phyloP scores from a whole-genome alignment of 2,797 vertebrate species.

The Protosalanx chinensis region DNA sequence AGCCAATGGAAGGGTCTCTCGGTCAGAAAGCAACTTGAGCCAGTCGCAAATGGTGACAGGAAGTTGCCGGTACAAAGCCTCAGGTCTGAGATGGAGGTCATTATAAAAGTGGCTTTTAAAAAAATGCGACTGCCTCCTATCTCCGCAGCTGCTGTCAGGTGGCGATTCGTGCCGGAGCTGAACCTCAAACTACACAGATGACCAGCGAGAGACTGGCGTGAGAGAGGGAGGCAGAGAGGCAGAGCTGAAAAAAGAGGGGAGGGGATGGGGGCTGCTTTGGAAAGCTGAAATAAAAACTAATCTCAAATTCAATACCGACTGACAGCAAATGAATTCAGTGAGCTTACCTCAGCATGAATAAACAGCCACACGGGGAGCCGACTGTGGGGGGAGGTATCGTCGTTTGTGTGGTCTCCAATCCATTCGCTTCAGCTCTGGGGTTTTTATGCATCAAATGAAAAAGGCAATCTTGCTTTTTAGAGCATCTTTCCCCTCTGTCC shows the following conservation, averaged over 20 bases:
- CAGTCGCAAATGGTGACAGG: slow-evolving; percentile 55
- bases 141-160: slow-evolving; percentile 61
- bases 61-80: slow-evolving; percentile 48
- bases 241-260: not conserved
- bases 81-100: slow-evolving; percentile 54
- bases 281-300: slow-evolving; percentile 87
- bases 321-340: slow-evolving; percentile 90
- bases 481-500: slow-evolving; percentile 65
- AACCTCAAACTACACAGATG: slow-evolving; percentile 54
- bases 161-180: slow-evolving; percentile 53
- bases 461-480: slow-evolving; percentile 70
- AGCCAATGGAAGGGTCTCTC: slow-evolving; percentile 41
- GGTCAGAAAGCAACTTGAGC: slow-evolving; percentile 16
- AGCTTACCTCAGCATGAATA: slow-evolving; percentile 93
- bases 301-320: slow-evolving; percentile 90
- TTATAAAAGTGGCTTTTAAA: slow-evolving; percentile 52
- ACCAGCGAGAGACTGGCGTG: slow-evolving; percentile 42
- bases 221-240: slow-evolving; percentile 28
- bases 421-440: slow-evolving; percentile 71
- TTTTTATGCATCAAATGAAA: slow-evolving; percentile 77
- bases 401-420: slow-evolving; percentile 75
- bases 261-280: slow-evolving; percentile 71
- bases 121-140: slow-evolving; percentile 45
- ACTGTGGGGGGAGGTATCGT: slow-evolving; percentile 62
- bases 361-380: slow-evolving; percentile 78